Conservation (phyloP, 2,888 invertebrate species). For the Rhimphoctona megacephalus region DNA sequence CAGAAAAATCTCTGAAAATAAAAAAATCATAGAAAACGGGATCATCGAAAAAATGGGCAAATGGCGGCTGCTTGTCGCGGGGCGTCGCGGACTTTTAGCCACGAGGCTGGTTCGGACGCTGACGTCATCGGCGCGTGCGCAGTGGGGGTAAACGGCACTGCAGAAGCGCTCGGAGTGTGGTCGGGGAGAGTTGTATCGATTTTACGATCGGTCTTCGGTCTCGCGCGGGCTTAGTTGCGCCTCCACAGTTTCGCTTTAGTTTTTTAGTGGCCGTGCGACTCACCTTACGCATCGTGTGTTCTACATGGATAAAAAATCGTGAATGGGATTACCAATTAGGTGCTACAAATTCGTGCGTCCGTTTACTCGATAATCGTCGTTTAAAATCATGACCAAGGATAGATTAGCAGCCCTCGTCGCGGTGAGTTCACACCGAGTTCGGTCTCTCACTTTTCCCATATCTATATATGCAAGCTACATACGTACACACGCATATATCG, state of each 20-base stretch:
- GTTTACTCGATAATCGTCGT: slow-evolving; percentile 78
- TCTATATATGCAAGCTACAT: slow-evolving; percentile 19
- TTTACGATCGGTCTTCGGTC: slow-evolving; percentile 88
- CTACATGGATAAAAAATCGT: slow-evolving; percentile 90
- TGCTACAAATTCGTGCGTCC: slow-evolving; percentile 79
- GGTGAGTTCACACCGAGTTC: slow-evolving; percentile 87
- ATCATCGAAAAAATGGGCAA: neutral
- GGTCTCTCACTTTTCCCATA: slow-evolving; percentile 46
- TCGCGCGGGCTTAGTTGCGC: slow-evolving; percentile 82
- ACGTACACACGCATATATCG: neutral
- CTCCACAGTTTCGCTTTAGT: slow-evolving; percentile 83
- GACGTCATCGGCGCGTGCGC: slow-evolving; percentile 86
- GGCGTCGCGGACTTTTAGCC: neutral
- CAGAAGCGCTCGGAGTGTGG: slow-evolving; percentile 86
- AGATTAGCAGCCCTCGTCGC: slow-evolving; percentile 98
- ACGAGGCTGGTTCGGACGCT: slow-evolving; percentile 70
- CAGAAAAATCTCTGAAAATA: neutral
- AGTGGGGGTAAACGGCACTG: slow-evolving; percentile 86
- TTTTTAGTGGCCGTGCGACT: slow-evolving; percentile 88
- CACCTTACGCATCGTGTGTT: slow-evolving; percentile 84
- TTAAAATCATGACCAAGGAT: slow-evolving; percentile 94
- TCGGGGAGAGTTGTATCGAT: slow-evolving; percentile 90
- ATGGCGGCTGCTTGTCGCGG: neutral
- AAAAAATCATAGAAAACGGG: neutral
- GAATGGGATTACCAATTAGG: slow-evolving; percentile 88